Percentiles rank a stretch among this genome's conserved stretches.
These are phyloP conservation scores for Dysmachus trigonus DNA, from an alignment of 2,888 invertebrate species.

Conservation along the genomic window DNA sequence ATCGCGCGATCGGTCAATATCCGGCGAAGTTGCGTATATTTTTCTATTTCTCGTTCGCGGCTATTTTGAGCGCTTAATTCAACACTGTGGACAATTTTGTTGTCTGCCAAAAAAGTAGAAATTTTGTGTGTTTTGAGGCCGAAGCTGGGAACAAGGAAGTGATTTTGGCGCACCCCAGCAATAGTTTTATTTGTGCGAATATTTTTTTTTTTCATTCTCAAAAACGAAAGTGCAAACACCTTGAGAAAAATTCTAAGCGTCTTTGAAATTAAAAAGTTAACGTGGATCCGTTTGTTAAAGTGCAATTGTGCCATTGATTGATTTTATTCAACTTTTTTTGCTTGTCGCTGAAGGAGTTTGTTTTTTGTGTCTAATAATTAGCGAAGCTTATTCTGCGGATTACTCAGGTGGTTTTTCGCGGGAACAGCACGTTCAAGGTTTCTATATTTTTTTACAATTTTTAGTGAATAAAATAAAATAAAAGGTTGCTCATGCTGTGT, in stretches of 20 bases:
- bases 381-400: not conserved
- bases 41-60: not conserved
- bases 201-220: not conserved
- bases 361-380: not conserved
- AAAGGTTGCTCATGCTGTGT: not conserved
- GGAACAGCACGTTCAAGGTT: slow-evolving; percentile 28
- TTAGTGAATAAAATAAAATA: not conserved
- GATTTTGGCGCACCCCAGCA: not conserved
- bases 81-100: not conserved
- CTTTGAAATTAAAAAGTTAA: not conserved
- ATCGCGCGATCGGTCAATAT: not conserved
- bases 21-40: not conserved
- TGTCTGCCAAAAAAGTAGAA: not conserved
- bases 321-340: not conserved
- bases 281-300: not conserved
- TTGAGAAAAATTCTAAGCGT: not conserved
- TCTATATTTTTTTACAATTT: slow-evolving; percentile 1
- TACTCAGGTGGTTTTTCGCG: slow-evolving; percentile 9
- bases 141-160: not conserved
- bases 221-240: not conserved
- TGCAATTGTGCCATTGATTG: not conserved
- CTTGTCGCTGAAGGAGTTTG: not conserved
- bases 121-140: not conserved
- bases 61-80: not conserved
- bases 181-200: not conserved